Percentiles rank a stretch among this genome's conserved stretches.
These are phyloP conservation scores for Drosophila orena DNA, from an alignment of 1,140 invertebrate species.

Conservation along the genomic window DNA sequence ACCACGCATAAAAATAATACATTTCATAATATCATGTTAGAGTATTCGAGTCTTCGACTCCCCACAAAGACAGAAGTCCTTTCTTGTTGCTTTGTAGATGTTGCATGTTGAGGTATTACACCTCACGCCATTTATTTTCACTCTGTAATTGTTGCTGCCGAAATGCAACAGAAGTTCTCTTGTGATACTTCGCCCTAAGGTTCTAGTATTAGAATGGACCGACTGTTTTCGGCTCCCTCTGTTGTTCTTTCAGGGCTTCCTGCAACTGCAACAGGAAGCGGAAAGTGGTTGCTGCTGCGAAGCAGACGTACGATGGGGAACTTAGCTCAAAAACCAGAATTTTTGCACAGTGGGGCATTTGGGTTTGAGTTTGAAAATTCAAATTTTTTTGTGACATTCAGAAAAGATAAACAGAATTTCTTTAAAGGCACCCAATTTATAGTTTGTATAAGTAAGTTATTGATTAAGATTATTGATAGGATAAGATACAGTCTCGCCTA, in stretches of 20 bases:
- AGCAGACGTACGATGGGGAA: constrained; percentile 37
- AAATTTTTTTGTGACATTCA: neutral
- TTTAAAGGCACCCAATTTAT: neutral
- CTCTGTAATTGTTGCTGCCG: constrained; percentile 36
- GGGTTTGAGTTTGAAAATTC: neutral
- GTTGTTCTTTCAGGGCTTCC: constrained; percentile 44
- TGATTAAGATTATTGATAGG: too few relatives aligned
- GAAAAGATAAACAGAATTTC: neutral
- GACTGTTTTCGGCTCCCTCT: constrained; percentile 22
- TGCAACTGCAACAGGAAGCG: constrained; percentile 69
- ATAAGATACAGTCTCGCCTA: too few relatives aligned
- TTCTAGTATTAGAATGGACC: constrained; percentile 56
- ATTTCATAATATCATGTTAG: neutral
- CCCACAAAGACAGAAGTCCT: neutral
- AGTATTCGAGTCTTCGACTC: neutral
- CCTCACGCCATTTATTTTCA: constrained; percentile 4
- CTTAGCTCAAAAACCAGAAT: constrained; percentile 10
- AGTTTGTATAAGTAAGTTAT: too few relatives aligned
- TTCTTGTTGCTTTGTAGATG: constrained; percentile 4
- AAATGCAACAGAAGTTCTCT: constrained; percentile 26
- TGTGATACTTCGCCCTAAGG: constrained; percentile 5
- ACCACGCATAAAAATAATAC: neutral
- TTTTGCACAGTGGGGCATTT: constrained; percentile 39
- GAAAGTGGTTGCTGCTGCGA: constrained; percentile 62
- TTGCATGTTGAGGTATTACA: constrained; percentile 22